A percentile compares a stretch with the other conserved stretches of the same genome.
Evolutionary conservation across 2,113 vertebrate species (phyloP).

Genomic region (Paradisaea rubra): DNA sequence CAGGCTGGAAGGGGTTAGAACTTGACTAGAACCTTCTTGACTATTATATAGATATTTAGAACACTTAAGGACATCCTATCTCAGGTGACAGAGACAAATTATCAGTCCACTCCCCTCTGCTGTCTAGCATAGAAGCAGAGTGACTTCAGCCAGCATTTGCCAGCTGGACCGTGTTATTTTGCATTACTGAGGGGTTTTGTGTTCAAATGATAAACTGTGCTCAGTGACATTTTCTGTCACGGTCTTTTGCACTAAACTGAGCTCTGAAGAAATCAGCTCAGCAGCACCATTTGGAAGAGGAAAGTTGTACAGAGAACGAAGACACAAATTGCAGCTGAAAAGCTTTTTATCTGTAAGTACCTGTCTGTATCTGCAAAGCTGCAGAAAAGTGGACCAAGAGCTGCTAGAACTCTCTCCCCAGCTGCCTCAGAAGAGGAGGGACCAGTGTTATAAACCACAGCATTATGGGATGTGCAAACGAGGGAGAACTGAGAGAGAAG

Average conservation of each 20-base stretch:
- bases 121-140: neutral
- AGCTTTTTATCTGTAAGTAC: neutral
- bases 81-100: neutral
- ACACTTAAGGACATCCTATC: neutral
- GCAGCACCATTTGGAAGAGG: neutral
- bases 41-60: neutral
- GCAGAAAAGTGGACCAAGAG: neutral
- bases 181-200: neutral
- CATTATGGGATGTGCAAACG: neutral
- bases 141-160: neutral
- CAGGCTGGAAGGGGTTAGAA: neutral
- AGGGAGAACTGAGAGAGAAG: neutral
- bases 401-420: neutral
- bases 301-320: neutral
- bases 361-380: neutral
- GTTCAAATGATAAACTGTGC: neutral
- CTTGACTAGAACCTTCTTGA: neutral
- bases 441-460: neutral
- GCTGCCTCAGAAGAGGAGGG: neutral
- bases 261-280: slow-evolving; percentile 9
- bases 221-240: neutral
- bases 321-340: neutral
- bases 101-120: neutral
- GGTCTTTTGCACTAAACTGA: neutral
- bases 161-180: neutral